A percentile compares a stretch with the other conserved stretches of the same genome.
These are phyloP conservation scores for Agrenia bidenticulata DNA, from an alignment of 2,888 invertebrate genomes.

Conservation along the genomic window DNA sequence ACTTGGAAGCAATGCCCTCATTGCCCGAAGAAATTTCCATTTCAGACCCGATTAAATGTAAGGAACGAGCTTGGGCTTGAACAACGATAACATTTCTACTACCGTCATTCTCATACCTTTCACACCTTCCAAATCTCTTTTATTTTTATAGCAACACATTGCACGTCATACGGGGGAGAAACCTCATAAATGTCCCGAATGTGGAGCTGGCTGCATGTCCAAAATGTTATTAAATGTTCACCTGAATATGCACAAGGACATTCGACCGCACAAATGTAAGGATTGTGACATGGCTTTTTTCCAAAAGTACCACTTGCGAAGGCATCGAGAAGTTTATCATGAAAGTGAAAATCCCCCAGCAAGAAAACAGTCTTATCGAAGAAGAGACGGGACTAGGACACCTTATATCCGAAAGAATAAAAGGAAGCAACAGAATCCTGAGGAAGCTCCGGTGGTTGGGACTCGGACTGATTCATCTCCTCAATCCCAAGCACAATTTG, in stretches of 20 bases:
- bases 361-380: slow-evolving; percentile 13
- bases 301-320: neutral
- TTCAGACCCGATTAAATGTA: too few relatives aligned
- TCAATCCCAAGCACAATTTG: too few relatives aligned
- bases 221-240: slow-evolving; percentile 7
- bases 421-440: too few relatives aligned
- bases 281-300: slow-evolving; percentile 2
- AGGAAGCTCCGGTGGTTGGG: too few relatives aligned
- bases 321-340: slow-evolving; percentile 3
- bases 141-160: slow-evolving; percentile 1
- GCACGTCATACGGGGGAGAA: slow-evolving; percentile 1
- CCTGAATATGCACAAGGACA: slow-evolving; percentile 3
- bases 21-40: neutral
- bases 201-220: neutral
- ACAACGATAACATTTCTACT: too few relatives aligned
- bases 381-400: slow-evolving; percentile 6
- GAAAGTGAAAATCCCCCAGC: slow-evolving; percentile 3
- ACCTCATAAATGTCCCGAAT: neutral
- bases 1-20: neutral
- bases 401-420: slow-evolving; percentile 3
- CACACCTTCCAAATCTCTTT: too few relatives aligned
- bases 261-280: slow-evolving; percentile 6
- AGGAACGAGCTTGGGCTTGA: too few relatives aligned
- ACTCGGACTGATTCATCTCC: neutral
- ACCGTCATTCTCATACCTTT: too few relatives aligned